Evolutionary conservation across 2,797 vertebrate species (phyloP), one percentile per base, ranked within the genome.

Genomic region (Graptemys geographica): DNA sequence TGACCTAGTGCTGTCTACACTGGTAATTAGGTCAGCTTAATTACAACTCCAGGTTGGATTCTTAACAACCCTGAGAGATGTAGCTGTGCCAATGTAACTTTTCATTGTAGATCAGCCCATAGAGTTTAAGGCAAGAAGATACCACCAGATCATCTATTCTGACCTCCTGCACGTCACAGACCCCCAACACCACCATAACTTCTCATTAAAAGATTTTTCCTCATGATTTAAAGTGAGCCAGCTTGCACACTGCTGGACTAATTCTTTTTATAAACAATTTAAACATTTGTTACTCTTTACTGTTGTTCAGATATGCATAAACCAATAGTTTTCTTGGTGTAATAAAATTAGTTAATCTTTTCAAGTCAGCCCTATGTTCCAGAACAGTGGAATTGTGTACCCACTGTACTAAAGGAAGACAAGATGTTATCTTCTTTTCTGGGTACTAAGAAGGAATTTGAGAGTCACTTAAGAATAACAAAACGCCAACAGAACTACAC

Each of bases 301-400:
- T 53, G 37, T 25, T 37, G 12, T 41, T 86, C 79, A 79, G 49
- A 57, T 90, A 92, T 96, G 91, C 9, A 31, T 53, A 87, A 94
- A 10, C 78, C 89, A 76, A 87, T 95, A 44, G 90, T 95, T 96
- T 94, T 97, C 82, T 94, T 65, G 44, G 15, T 90, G 78, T 69
- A 82, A 94, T 90, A 95, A 97, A 94, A 94, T 78, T 94, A 97
- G 81, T 74, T 79, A 88, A 62, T 84, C 76, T 93, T 97, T 95
- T 90, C 76, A 90, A 93, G 52, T 2, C 49, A 91, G 37, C 86
- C 89, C 84, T 95, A 55, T n/a, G 31, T 92, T 90, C n/a, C 79
- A 96, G 86, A 91, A 72, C 89, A 94, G 80, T 41, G 95, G 56
- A 90, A 86, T 41, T 89, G 31, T 78, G 15, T 79, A 69, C 9